Base-by-base conservation (phyloP, 92 coral and sea anemone species). In the Siderastrea radians region DNA sequence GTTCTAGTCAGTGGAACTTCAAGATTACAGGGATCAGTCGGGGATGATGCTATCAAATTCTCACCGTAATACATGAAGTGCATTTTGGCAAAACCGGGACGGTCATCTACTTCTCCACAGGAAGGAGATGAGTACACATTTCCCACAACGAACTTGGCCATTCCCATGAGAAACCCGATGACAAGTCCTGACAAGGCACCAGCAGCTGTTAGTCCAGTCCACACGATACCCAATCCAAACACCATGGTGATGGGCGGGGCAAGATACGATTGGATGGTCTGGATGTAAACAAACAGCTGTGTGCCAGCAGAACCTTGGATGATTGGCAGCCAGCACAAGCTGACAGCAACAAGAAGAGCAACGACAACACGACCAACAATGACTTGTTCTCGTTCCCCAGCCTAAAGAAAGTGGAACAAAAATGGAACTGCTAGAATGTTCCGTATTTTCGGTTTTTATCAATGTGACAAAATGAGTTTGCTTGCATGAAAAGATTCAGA, bases 31-130 rank as follows among this genome's bases (percentile, higher is more conserved):
- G 38, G 38, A 55, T 5, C 10, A 55, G 61, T 55, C 2, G 61
- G 12, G 4, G 13, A 68, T 5, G 44, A 4, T 72, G 52, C 1
- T 50, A 45, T 26, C 1, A n/a, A 68, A 44, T 38, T 79, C 97
- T 88, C 78, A 97, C 99, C 99, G 83, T 92, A 97, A 90, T 80
- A 97, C 99, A 97, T 88, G 82, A 97, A 97, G 72, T 97, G 98
- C 82, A 97, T 64, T 60, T 94, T 95, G 51, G 92, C 99, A 91
- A 94, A 97, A 38, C 93, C 95, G 7, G 99, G 98, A 10, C 99
- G 89, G 62, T 91, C 92, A 83, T 97, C 99, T 0, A 52, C 84
- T 38, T 78, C 76, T 19, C 99, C 99, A 68, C 99, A 97, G 58
- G 54, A 49, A 1, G 99, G 99, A 7, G 85, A 76, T 6, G 93